Base-by-base conservation (phyloP, 2,113 vertebrate genomes). In the Noturus placidus region DNA sequence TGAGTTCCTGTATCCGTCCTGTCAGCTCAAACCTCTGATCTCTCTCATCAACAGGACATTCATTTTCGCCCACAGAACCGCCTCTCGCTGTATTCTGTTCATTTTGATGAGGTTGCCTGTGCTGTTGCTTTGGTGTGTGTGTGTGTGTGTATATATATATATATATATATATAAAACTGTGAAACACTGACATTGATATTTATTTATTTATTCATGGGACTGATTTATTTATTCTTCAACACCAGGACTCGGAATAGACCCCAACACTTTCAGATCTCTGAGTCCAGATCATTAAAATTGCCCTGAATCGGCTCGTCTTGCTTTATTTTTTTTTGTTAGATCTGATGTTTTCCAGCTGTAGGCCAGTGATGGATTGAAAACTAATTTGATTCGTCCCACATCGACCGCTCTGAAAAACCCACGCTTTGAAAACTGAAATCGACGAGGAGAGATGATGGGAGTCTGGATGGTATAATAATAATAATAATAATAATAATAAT, bases 371-470 rank as follows among this genome's bases (percentile, higher is more conserved):
- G 82, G 83, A 86, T 76, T 84, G 87, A 84, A 90, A 81, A 80
- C 81, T 65, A 86, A 87, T 85, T 42, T 70, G 57, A 90, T 88
- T 81, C 67, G 85, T 81, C 87, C 84, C 81, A 70, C 81, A 83
- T 15, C 35, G 70, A 79, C 65, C 20, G 56, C 46, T 25, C 42
- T 30, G 63, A 82, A 52, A 46, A 81, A 65, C 65, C 63, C 67
- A 50, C 30, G 78, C 86, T 79, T 61, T 87, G 57, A 59, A 56
- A 83, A 70, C 46, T 57, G 61, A 70, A 82, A 65, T 86, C 65
- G 74, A 88, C 9, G 6, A 42, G 56, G 67, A 65, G 65, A 77
- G 74, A 52, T 56, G 69, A 63, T 59, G n/a, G 42, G 79, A 87
- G 54, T 65, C 22, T 65, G 81, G 22, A 63, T 82, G 57, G 82